These are phyloP conservation scores for Melieria omissa DNA, from an alignment of 2,888 invertebrate species.

Conservation along the genomic window DNA sequence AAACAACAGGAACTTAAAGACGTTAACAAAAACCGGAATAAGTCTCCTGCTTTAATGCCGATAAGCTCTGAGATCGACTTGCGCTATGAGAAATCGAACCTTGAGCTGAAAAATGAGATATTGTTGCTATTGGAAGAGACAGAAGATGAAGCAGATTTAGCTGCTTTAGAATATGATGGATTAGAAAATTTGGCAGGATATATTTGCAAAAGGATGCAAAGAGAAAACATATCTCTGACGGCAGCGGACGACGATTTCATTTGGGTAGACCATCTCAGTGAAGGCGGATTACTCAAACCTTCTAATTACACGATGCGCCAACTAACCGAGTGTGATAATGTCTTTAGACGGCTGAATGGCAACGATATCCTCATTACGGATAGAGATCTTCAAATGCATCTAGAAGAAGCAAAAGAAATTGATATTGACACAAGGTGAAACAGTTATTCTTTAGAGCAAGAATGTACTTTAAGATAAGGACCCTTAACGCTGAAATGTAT, in stretches of 20 bases:
- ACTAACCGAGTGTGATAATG: not conserved
- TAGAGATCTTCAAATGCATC: not conserved
- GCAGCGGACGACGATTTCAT: slow-evolving; percentile 16
- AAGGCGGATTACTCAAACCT: slow-evolving; percentile 38
- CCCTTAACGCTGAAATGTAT: too few relatives aligned
- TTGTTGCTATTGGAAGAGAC: not conserved
- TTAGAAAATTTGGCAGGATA: slow-evolving; percentile 39
- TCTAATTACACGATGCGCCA: slow-evolving; percentile 18
- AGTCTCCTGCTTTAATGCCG: too few relatives aligned
- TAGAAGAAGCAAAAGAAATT: not conserved
- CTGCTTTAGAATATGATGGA: slow-evolving; percentile 23
- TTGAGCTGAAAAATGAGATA: too few relatives aligned
- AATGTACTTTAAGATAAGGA: not conserved
- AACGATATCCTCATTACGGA: not conserved
- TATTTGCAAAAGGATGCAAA: slow-evolving; percentile 30
- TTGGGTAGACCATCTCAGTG: slow-evolving; percentile 35
- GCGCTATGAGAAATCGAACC: accelerated
- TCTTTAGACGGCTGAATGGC: not conserved
- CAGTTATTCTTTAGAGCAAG: not conserved
- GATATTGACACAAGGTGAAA: not conserved
- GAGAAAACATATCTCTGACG: not conserved
- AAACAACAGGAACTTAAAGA: too few relatives aligned
- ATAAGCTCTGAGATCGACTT: too few relatives aligned
- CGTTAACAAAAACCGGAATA: too few relatives aligned
- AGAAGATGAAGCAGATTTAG: slow-evolving; percentile 24